Evolutionary conservation across 2,113 vertebrate species (phyloP).

Genomic region (Scomber scombrus): DNA sequence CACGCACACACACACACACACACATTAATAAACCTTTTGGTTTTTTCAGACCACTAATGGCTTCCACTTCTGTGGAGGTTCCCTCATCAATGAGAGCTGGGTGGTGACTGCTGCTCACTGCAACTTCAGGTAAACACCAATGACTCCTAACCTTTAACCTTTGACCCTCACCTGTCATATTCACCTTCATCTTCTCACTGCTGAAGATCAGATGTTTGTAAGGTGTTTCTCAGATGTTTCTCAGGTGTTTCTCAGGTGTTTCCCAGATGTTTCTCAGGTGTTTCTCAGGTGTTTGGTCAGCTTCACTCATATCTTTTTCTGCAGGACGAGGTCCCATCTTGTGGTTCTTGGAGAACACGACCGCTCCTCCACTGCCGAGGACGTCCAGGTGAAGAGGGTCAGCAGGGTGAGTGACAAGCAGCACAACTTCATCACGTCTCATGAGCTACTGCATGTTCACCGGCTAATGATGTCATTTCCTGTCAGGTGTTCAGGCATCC

Average conservation of each 20-base stretch:
- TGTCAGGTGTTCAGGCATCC: conserved; percentile 87
- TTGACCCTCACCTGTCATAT: too few relatives aligned
- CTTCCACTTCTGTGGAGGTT: conserved; percentile 90
- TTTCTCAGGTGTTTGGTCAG: too few relatives aligned
- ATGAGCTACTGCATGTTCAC: neutral
- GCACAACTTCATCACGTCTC: too few relatives aligned
- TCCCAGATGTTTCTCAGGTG: too few relatives aligned
- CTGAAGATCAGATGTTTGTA: too few relatives aligned
- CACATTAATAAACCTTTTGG: too few relatives aligned
- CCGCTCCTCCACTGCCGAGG: conserved; percentile 72
- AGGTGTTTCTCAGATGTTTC: too few relatives aligned
- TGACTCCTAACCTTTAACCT: too few relatives aligned
- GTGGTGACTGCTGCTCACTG: conserved; percentile 89
- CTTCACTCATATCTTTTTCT: neutral
- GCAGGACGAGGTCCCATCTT: conserved; percentile 80
- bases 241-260: too few relatives aligned
- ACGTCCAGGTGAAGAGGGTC: conserved; percentile 84
- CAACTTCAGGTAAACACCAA: conserved; percentile 70
- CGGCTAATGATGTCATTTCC: neutral
- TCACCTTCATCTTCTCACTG: too few relatives aligned
- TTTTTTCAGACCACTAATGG: conserved; percentile 82
- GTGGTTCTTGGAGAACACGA: conserved; percentile 90
- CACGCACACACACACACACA: too few relatives aligned
- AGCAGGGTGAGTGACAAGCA: conserved; percentile 76
- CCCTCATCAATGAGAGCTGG: conserved; percentile 71